Percentiles rank a stretch among this genome's conserved stretches.
These are phyloP conservation scores for Torymus tubicola DNA, from an alignment of 2,888 invertebrate species.

Conservation along the genomic window DNA sequence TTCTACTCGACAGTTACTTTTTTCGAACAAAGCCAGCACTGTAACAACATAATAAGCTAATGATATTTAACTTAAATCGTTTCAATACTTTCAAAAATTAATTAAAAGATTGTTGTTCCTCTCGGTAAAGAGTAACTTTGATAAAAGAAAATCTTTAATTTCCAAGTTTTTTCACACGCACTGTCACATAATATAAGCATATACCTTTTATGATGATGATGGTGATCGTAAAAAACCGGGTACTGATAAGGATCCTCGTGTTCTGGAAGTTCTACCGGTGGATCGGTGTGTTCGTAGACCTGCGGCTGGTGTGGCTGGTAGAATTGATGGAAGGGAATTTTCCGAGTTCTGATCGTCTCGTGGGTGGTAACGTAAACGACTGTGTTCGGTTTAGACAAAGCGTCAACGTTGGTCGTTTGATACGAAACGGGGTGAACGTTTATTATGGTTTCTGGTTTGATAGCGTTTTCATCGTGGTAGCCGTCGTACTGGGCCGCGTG, in stretches of 20 bases:
- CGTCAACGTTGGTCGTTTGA: constrained; percentile 29
- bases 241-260: constrained; percentile 23
- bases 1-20: too few species aligned
- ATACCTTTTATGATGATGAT: constrained; percentile 44
- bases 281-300: constrained; percentile 24
- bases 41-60: too few species aligned
- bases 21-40: too few species aligned
- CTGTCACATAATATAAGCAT: too few species aligned
- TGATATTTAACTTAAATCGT: too few species aligned
- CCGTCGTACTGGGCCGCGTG: neutral
- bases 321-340: constrained; percentile 51
- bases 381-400: constrained; percentile 49
- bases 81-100: too few species aligned
- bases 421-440: constrained; percentile 55
- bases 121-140: too few species aligned
- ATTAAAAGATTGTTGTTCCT: too few species aligned
- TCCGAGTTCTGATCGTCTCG: constrained; percentile 60
- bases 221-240: constrained; percentile 36
- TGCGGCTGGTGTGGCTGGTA: constrained; percentile 19
- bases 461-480: neutral
- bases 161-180: too few species aligned
- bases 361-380: constrained; percentile 60
- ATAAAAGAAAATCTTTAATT: too few species aligned
- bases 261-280: neutral
- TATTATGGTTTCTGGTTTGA: constrained; percentile 61